Conservation (phyloP, 1,140 invertebrate species). For the Drosophila parabipectinata region DNA sequence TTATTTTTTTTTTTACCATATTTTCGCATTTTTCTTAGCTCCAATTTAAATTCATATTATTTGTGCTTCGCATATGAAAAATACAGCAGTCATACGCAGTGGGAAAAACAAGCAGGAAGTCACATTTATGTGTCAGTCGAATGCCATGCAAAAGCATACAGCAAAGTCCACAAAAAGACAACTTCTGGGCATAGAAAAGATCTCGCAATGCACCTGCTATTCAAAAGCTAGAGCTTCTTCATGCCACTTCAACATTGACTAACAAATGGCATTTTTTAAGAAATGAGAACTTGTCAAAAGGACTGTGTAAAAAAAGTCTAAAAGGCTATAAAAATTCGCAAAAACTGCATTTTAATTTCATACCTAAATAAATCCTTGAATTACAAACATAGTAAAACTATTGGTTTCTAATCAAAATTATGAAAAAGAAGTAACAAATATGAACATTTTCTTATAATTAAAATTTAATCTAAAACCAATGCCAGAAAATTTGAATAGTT, state of each 20-base stretch:
- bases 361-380: too few species aligned
- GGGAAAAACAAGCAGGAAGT: conserved; percentile 22
- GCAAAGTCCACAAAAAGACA: conserved; percentile 1
- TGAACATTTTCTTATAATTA: neutral
- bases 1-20: conserved; percentile 32
- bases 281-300: neutral
- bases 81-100: conserved; percentile 15
- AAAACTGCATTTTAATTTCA: too few species aligned
- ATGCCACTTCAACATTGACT: neutral
- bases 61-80: conserved; percentile 53
- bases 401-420: neutral
- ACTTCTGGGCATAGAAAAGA: neutral
- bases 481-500: too few species aligned
- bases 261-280: neutral
- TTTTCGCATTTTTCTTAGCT: conserved; percentile 26
- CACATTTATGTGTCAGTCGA: conserved; percentile 23
- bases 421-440: too few species aligned
- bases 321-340: neutral
- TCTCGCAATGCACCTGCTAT: neutral
- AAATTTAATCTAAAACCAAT: neutral
- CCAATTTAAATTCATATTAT: conserved; percentile 81
- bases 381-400: neutral
- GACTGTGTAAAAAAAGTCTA: neutral
- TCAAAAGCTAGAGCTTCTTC: conserved; percentile 1
- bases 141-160: conserved; percentile 19